These are phyloP conservation scores for Caenorhabditis zanzibari DNA, from an alignment of 2,888 invertebrate species.

Conservation along the genomic window DNA sequence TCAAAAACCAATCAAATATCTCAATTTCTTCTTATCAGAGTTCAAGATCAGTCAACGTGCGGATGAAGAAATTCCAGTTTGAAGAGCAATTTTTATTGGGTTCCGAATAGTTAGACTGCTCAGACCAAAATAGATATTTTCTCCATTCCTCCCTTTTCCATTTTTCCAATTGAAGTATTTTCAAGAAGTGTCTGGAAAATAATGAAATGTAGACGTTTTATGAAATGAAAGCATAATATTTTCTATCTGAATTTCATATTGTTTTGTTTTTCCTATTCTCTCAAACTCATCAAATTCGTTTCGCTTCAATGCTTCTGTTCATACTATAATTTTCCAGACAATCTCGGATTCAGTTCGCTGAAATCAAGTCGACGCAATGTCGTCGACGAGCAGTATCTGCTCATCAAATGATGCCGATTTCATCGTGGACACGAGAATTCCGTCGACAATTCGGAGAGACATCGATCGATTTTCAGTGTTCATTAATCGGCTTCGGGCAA, in stretches of 20 bases:
- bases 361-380: constrained; percentile 60
- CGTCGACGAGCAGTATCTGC: constrained; percentile 75
- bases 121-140: constrained; percentile 10
- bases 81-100: constrained; percentile 12
- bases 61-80: background rate
- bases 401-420: constrained; percentile 74
- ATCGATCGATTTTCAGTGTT: constrained; percentile 81
- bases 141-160: background rate
- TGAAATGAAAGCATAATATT: background rate
- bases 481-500: constrained; percentile 73
- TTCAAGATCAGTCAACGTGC: constrained; percentile 16
- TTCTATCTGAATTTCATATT: constrained; percentile 12
- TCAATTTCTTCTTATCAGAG: constrained; percentile 3
- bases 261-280: constrained; percentile 6
- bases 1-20: background rate
- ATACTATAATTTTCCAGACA: constrained; percentile 27
- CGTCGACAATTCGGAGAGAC: constrained; percentile 77
- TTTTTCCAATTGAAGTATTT: no score
- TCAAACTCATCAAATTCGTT: constrained; percentile 14
- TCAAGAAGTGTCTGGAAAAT: background rate
- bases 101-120: background rate
- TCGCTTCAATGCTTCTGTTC: background rate
- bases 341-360: constrained; percentile 27
- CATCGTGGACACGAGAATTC: constrained; percentile 72
- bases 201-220: constrained; percentile 11